phyloP scores from a whole-genome alignment of 2,888 invertebrate genomes.

The Parascotia fuliginaria region DNA sequence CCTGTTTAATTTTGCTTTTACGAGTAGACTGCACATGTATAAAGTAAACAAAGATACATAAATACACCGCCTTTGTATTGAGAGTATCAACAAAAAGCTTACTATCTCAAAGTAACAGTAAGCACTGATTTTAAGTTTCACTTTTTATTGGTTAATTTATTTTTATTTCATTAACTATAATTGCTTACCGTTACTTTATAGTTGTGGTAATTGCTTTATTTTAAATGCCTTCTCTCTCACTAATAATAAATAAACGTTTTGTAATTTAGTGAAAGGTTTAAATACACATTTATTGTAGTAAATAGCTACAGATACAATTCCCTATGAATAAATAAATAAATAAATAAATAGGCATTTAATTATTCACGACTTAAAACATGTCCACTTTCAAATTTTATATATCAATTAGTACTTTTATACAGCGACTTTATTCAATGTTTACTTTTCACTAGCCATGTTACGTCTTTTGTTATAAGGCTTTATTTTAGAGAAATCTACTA shows the following conservation, averaged over 20 bases:
- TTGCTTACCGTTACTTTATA: constrained; percentile 11
- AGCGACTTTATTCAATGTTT: too few relatives aligned
- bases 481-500: too few relatives aligned
- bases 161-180: constrained; percentile 31
- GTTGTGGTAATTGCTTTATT: constrained; percentile 17
- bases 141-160: constrained; percentile 41
- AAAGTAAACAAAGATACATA: constrained; percentile 19
- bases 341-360: too few relatives aligned
- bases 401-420: too few relatives aligned
- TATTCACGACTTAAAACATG: too few relatives aligned
- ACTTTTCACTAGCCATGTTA: too few relatives aligned
- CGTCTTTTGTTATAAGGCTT: too few relatives aligned
- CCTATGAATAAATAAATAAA: too few relatives aligned
- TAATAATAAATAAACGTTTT: constrained; percentile 8
- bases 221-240: constrained; percentile 7
- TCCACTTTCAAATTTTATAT: too few relatives aligned
- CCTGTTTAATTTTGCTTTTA: constrained; percentile 33
- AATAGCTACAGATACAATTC: constrained; percentile 3
- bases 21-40: constrained; percentile 25
- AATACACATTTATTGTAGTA: not conserved
- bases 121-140: constrained; percentile 36
- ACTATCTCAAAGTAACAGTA: too few relatives aligned
- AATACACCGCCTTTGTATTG: constrained; percentile 23
- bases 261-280: constrained; percentile 17
- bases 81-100: constrained; percentile 30